Evolutionary conservation across 2,113 vertebrate species (phyloP).

Genomic region (Pteruthius melanotis): DNA sequence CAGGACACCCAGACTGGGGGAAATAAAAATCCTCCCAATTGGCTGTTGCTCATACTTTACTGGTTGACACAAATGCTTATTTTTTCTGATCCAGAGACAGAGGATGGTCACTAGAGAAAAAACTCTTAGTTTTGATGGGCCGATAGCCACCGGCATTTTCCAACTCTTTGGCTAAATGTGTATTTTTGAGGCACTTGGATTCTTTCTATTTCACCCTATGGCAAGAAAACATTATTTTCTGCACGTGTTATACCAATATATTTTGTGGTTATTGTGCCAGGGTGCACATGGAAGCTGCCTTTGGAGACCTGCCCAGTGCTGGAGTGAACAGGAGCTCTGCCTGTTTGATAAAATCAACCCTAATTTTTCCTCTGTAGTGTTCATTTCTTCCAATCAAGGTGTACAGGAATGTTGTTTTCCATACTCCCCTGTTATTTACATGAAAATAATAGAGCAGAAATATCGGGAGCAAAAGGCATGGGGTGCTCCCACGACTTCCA

Average conservation of each 20-base stretch:
- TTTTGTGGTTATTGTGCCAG: background rate
- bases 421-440: background rate
- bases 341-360: background rate
- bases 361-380: background rate
- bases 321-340: background rate
- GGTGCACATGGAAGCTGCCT: background rate
- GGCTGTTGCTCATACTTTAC: background rate
- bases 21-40: background rate
- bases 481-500: background rate
- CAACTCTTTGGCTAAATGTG: background rate
- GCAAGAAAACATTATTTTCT: background rate
- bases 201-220: background rate
- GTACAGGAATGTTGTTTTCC: background rate
- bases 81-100: background rate
- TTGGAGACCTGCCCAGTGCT: background rate
- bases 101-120: background rate
- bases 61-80: background rate
- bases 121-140: background rate
- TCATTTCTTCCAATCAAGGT: background rate
- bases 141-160: background rate
- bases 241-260: fast-evolving
- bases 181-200: background rate
- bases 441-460: background rate
- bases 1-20: background rate
- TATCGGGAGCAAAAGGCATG: background rate